Evolutionary conservation across 2,113 vertebrate species (phyloP).

Genomic region (Rhynchopsitta pachyrhyncha): DNA sequence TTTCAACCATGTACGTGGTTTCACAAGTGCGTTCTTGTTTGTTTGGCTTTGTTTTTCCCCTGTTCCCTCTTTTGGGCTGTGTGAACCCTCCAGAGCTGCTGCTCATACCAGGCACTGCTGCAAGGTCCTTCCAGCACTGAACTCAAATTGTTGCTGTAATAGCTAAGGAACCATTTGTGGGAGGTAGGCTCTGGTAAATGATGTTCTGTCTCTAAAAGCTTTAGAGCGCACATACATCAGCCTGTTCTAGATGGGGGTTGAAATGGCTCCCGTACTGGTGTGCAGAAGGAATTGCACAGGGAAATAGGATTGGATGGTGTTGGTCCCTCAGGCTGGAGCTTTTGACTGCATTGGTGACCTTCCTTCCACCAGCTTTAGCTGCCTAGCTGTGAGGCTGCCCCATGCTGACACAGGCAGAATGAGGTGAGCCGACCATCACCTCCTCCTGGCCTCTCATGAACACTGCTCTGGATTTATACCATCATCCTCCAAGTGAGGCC

Average conservation of each 20-base stretch:
- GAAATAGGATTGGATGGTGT: background rate
- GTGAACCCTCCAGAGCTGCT: background rate
- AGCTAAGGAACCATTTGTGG: background rate
- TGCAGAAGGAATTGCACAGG: background rate
- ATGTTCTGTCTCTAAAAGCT: background rate
- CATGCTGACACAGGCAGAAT: background rate
- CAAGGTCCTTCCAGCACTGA: background rate
- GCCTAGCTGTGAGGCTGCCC: background rate
- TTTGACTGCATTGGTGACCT: background rate
- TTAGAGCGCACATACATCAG: background rate
- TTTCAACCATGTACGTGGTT: slow-evolving; percentile 33
- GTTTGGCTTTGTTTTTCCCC: slow-evolving; percentile 21
- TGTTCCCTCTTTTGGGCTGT: background rate
- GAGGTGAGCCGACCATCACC: background rate
- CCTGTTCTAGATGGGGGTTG: background rate
- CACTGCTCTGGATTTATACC: background rate
- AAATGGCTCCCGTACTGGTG: background rate
- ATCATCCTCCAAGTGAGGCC: background rate
- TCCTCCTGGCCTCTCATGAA: background rate
- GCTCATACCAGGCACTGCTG: background rate
- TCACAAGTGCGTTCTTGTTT: slow-evolving; percentile 39
- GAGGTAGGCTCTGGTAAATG: background rate
- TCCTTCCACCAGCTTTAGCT: background rate
- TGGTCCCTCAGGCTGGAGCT: slow-evolving; percentile 29
- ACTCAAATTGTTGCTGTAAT: background rate